Percentiles rank a stretch among this genome's conserved stretches.
phyloP scores from a whole-genome alignment of 2,113 vertebrate species.

The Mobula birostris region DNA sequence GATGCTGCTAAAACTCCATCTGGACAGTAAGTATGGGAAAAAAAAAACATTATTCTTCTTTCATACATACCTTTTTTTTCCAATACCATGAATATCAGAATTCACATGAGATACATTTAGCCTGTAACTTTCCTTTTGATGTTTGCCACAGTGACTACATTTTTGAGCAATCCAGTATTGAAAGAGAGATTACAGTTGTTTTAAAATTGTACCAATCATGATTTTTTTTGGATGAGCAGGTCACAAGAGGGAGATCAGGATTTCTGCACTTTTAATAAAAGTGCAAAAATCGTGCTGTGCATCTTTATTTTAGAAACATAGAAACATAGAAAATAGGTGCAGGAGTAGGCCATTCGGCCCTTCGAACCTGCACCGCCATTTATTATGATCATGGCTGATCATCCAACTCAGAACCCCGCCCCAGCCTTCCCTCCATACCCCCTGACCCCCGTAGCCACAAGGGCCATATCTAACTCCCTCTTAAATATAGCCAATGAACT shows the following conservation, averaged over 20 bases:
- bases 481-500: too few relatives aligned
- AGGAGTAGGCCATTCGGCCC: too few relatives aligned
- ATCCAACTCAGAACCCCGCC: too few relatives aligned
- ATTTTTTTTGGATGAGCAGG: neutral
- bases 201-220: neutral
- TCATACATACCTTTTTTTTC: neutral
- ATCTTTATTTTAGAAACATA: too few relatives aligned
- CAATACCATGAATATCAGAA: neutral
- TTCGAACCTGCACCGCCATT: too few relatives aligned
- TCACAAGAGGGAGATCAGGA: neutral
- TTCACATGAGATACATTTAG: neutral
- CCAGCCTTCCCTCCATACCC: too few relatives aligned
- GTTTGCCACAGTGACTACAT: neutral
- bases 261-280: neutral
- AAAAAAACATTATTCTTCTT: neutral
- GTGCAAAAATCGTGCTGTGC: neutral
- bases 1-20: conserved; percentile 70
- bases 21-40: conserved; percentile 47
- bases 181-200: neutral
- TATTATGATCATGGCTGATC: too few relatives aligned
- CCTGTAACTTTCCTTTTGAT: neutral
- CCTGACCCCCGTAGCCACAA: too few relatives aligned
- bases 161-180: neutral
- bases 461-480: too few relatives aligned
- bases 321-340: too few relatives aligned